Conservation (phyloP, 2,888 invertebrate species). For the Pinctada fucata region DNA sequence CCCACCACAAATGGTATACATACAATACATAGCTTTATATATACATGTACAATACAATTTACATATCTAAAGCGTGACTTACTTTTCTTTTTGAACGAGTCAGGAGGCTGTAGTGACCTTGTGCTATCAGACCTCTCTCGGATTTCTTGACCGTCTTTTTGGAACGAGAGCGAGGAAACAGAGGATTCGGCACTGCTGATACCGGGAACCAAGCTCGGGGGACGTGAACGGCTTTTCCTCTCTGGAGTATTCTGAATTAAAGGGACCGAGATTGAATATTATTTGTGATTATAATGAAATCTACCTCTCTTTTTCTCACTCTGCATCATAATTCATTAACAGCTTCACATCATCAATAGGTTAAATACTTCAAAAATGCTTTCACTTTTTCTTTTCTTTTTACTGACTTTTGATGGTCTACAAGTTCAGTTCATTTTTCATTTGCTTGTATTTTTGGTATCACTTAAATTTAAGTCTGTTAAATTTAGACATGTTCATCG, state of each 20-base stretch:
- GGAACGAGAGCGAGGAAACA: background rate
- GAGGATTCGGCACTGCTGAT: constrained; percentile 30
- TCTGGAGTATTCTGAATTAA: constrained; percentile 55
- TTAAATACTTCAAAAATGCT: too few species aligned
- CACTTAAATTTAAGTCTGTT: too few species aligned
- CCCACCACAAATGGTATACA: background rate
- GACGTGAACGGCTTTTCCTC: constrained; percentile 63
- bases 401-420: too few species aligned
- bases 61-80: background rate
- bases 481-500: too few species aligned
- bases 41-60: background rate
- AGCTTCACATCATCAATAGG: too few species aligned
- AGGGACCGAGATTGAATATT: background rate
- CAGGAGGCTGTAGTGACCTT: constrained; percentile 10
- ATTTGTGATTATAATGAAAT: background rate
- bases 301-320: too few species aligned
- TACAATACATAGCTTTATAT: background rate
- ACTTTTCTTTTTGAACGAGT: constrained; percentile 14
- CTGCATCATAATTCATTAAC: too few species aligned
- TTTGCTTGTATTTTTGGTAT: too few species aligned
- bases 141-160: constrained; percentile 14
- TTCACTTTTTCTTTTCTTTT: too few species aligned
- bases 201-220: constrained; percentile 61
- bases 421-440: too few species aligned
- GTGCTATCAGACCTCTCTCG: constrained; percentile 23